Percentiles rank a stretch among this genome's conserved stretches.
These are phyloP conservation scores for Puma concolor DNA, from an alignment of 2,113 vertebrate species.

Conservation along the genomic window DNA sequence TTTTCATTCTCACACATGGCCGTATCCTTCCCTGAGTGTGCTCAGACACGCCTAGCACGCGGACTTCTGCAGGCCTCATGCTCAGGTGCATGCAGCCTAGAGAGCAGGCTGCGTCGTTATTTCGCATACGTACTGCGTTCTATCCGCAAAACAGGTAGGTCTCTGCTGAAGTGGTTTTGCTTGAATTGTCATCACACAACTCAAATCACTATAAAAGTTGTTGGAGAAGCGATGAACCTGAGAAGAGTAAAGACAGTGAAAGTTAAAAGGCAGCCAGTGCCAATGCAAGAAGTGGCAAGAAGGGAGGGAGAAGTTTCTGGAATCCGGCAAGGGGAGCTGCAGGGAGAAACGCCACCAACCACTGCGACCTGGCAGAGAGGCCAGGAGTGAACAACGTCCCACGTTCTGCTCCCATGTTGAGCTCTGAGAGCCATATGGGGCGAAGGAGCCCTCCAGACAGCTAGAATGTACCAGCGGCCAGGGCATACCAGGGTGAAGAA, in stretches of 20 bases:
- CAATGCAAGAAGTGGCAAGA: accelerated
- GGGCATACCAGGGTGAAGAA: not conserved
- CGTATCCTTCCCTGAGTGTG: not conserved
- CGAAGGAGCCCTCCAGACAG: not conserved
- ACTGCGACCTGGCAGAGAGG: not conserved
- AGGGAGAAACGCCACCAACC: not conserved
- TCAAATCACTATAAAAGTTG: conserved; percentile 85
- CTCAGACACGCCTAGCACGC: not conserved
- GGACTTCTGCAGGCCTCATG: not conserved
- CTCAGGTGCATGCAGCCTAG: accelerated
- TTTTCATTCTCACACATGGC: not conserved
- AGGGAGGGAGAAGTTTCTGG: not conserved
- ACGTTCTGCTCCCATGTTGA: not conserved
- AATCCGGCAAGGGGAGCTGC: not conserved
- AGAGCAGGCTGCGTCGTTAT: not conserved
- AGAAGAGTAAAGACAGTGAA: conserved; percentile 55
- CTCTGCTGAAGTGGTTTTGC: conserved; percentile 92
- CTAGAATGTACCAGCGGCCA: not conserved
- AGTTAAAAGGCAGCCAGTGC: not conserved
- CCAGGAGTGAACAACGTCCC: not conserved
- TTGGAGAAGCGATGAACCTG: conserved; percentile 85
- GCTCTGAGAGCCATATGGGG: not conserved
- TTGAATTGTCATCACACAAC: conserved; percentile 92
- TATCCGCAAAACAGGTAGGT: conserved; percentile 82
- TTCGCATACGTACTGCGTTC: conserved; percentile 84